These are phyloP conservation scores for Tolmerus cingulatus DNA, from an alignment of 2,888 invertebrate genomes.

Conservation along the genomic window DNA sequence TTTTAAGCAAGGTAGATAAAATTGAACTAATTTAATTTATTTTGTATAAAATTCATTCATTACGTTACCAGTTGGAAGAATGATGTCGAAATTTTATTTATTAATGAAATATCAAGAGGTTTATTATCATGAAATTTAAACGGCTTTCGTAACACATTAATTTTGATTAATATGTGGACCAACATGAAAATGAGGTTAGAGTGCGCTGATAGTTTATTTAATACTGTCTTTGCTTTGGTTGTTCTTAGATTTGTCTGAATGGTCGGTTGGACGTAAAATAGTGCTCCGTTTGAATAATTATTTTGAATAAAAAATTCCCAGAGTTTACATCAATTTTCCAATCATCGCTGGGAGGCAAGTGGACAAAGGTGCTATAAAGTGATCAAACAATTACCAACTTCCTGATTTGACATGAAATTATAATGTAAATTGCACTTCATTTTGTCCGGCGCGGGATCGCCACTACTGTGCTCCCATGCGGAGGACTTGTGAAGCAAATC, in stretches of 20 bases:
- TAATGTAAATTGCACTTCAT: conserved; percentile 1
- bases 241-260: not conserved
- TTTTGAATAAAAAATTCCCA: not conserved
- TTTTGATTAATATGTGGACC: not conserved
- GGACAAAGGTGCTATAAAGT: not conserved
- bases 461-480: not conserved
- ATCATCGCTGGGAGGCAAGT: not conserved
- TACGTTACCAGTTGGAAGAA: not conserved
- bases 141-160: not conserved
- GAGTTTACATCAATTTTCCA: not conserved
- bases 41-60: not conserved
- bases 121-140: not conserved
- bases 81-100: not conserved
- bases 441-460: not conserved
- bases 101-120: not conserved
- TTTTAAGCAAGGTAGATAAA: too few relatives aligned
- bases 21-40: too few relatives aligned
- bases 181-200: not conserved
- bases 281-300: not conserved
- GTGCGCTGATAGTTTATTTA: not conserved
- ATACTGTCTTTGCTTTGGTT: not conserved
- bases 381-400: not conserved
- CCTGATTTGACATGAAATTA: not conserved
- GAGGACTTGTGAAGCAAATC: not conserved
- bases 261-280: not conserved